A percentile compares a stretch with the other conserved stretches of the same genome.
phyloP scores from a whole-genome alignment of 2,797 vertebrate species.

The Paratrypauchen microcephalus region DNA sequence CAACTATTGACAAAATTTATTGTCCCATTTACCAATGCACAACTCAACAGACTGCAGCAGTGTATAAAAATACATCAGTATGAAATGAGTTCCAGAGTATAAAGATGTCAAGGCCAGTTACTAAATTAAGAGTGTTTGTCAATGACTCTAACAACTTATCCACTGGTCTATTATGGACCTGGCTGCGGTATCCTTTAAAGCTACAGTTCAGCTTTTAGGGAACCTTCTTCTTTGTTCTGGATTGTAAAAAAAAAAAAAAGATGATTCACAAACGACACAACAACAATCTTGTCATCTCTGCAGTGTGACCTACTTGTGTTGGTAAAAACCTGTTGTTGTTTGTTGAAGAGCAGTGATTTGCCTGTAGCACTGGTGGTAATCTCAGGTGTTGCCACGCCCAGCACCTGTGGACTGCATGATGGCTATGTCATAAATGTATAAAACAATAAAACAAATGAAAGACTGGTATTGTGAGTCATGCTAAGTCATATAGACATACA shows the following conservation, averaged over 20 bases:
- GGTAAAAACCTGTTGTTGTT: slow-evolving; percentile 1
- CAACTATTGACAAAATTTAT: background rate
- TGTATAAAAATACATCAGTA: background rate
- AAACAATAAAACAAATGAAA: background rate
- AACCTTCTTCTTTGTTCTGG: slow-evolving; percentile 7
- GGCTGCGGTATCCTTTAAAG: slow-evolving; percentile 29
- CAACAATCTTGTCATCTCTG: background rate
- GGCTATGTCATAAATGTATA: background rate
- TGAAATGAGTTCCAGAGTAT: background rate
- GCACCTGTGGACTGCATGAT: background rate
- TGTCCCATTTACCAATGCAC: background rate
- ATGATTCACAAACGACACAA: background rate
- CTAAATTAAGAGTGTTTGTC: slow-evolving; percentile 45
- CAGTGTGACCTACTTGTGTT: background rate
- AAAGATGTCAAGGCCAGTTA: slow-evolving; percentile 26
- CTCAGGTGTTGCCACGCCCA: background rate
- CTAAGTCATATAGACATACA: background rate
- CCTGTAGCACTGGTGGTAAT: background rate
- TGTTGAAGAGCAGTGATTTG: background rate
- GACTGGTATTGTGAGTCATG: background rate
- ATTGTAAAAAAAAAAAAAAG: background rate
- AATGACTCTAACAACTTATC: slow-evolving; percentile 29
- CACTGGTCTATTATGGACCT: slow-evolving; percentile 31
- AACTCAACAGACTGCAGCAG: background rate
- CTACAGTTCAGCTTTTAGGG: background rate